phyloP scores from a whole-genome alignment of 2,113 vertebrate species.

The Thunnus maccoyii region DNA sequence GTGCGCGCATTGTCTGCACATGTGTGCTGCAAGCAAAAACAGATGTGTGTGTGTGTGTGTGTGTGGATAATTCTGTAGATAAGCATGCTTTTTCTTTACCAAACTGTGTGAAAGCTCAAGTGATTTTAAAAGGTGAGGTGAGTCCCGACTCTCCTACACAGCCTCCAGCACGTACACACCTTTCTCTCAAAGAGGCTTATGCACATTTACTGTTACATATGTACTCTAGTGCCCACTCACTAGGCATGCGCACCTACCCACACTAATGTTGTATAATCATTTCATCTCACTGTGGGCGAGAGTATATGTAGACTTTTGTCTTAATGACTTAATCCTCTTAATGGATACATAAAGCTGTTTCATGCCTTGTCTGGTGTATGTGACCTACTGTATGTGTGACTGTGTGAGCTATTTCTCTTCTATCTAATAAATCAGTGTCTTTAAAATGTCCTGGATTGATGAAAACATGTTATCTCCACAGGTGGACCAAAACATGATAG shows the following conservation, averaged over 20 bases:
- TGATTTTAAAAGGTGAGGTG: slow-evolving; percentile 8
- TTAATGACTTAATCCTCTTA: neutral
- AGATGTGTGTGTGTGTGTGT: neutral
- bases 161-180: neutral
- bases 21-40: neutral
- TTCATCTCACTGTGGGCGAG: slow-evolving; percentile 6
- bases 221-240: slow-evolving; percentile 15
- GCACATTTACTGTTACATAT: slow-evolving; percentile 5
- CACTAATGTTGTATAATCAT: neutral
- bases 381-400: too few species aligned
- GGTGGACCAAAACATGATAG: slow-evolving; percentile 93
- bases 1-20: neutral
- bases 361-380: neutral
- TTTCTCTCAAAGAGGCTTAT: neutral
- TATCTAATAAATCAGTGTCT: neutral
- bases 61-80: slow-evolving; percentile 1
- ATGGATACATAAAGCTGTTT: neutral
- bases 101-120: slow-evolving; percentile 10
- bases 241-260: neutral
- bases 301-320: neutral
- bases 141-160: neutral
- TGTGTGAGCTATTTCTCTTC: neutral
- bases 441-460: slow-evolving; percentile 5
- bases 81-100: slow-evolving; percentile 9
- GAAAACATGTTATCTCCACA: slow-evolving; percentile 67